Conservation (phyloP, 2,113 vertebrate species). For the Eudyptes chrysolophus region DNA sequence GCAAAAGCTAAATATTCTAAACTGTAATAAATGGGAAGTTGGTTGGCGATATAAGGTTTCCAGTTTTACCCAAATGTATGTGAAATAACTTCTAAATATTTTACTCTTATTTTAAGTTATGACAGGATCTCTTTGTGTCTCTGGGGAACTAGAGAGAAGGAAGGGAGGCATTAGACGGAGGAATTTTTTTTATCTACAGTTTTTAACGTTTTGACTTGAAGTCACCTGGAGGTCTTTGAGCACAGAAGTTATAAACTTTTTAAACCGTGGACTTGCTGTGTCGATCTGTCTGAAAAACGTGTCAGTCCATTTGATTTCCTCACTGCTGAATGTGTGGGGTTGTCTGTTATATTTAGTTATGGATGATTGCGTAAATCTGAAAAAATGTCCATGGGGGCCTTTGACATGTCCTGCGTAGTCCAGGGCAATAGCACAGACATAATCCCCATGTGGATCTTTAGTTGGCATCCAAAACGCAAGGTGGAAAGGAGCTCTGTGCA, state of each 20-base stretch:
- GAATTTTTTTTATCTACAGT: background rate
- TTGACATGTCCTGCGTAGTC: background rate
- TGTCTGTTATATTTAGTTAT: background rate
- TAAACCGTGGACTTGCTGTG: background rate
- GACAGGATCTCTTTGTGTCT: background rate
- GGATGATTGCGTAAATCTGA: background rate
- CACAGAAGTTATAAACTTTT: background rate
- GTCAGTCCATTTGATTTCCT: background rate
- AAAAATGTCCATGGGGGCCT: background rate
- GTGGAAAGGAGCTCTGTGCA: background rate
- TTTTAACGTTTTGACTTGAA: background rate
- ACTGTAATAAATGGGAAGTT: background rate
- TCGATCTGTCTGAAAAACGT: background rate
- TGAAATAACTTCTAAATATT: background rate
- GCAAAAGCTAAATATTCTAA: background rate
- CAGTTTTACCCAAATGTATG: background rate
- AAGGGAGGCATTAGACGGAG: accelerated
- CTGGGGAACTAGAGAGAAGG: background rate
- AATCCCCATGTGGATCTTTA: accelerated
- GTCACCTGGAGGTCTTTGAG: background rate
- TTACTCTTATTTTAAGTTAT: background rate
- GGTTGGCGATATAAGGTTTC: background rate
- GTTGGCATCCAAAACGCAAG: background rate
- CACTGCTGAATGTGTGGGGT: background rate
- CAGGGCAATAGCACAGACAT: background rate